phyloP scores from a whole-genome alignment of 2,797 vertebrate genomes.

The Muscicapa striata region DNA sequence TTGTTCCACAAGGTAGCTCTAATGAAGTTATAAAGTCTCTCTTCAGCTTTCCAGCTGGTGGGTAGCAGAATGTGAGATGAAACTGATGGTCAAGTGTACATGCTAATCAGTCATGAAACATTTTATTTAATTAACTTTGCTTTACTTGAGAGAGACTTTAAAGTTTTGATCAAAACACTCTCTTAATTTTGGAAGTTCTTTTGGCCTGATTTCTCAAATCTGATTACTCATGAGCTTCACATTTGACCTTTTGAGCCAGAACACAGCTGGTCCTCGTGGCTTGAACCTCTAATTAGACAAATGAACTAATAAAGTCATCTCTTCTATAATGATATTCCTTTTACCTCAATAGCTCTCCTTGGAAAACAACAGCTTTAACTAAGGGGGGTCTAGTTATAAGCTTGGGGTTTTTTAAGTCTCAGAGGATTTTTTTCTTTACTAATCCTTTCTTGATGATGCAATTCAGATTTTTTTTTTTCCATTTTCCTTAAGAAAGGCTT shows the following conservation, averaged over 20 bases:
- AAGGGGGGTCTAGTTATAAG: not conserved
- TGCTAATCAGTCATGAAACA: not conserved
- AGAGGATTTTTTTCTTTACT: not conserved
- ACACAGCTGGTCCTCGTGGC: not conserved
- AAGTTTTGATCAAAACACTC: not conserved
- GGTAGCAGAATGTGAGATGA: conserved; percentile 38
- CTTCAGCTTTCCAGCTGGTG: conserved; percentile 62
- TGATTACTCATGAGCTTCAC: not conserved
- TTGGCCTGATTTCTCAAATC: not conserved
- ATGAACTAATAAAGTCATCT: not conserved
- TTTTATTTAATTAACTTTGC: conserved; percentile 1
- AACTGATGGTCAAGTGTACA: conserved; percentile 8
- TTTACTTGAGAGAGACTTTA: not conserved
- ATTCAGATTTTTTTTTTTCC: not conserved
- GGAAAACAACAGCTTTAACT: not conserved
- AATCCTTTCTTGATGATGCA: not conserved
- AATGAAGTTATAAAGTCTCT: too few relatives aligned
- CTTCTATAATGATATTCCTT: not conserved
- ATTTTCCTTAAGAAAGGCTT: not conserved
- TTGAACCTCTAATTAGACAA: not conserved
- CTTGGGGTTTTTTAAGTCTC: not conserved
- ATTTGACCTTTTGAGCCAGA: not conserved
- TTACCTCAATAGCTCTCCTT: not conserved
- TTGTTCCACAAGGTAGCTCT: too few relatives aligned
- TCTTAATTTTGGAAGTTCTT: not conserved